Conservation (phyloP, 2,888 invertebrate species). For the Pseudococcus jackbeardsleyi region DNA sequence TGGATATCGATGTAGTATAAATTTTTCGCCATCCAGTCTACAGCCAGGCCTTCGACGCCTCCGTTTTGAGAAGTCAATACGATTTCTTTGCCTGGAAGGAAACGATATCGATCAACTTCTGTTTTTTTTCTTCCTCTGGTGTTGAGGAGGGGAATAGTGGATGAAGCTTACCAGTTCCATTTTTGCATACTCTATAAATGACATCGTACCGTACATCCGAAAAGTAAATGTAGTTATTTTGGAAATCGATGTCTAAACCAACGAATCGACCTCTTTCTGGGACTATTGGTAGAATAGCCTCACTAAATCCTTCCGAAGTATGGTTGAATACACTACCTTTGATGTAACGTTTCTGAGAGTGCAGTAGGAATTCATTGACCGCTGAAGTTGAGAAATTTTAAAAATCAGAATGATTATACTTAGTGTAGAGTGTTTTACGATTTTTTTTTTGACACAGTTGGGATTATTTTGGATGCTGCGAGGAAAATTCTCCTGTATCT, state of each 20-base stretch:
- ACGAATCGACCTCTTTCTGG: slow-evolving; percentile 93
- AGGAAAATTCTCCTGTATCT: too few relatives aligned
- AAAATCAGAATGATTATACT: neutral
- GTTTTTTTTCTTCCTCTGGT: neutral
- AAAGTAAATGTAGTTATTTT: slow-evolving; percentile 93
- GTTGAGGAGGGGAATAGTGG: too few relatives aligned
- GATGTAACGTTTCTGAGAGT: slow-evolving; percentile 95
- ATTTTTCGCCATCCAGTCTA: slow-evolving; percentile 96
- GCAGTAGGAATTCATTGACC: slow-evolving; percentile 91
- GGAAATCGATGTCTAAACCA: slow-evolving; percentile 93
- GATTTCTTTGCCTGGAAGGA: slow-evolving; percentile 78
- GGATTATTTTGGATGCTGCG: neutral
- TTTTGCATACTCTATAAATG: slow-evolving; percentile 77
- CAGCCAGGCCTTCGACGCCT: slow-evolving; percentile 94
- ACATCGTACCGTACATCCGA: slow-evolving; percentile 97
- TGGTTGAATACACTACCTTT: slow-evolving; percentile 92
- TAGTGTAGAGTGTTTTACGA: neutral
- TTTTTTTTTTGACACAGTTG: neutral
- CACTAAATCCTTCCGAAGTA: slow-evolving; percentile 90
- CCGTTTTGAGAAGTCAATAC: slow-evolving; percentile 96
- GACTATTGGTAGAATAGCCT: slow-evolving; percentile 95
- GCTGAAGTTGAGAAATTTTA: slow-evolving; percentile 70
- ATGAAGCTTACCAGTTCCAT: slow-evolving; percentile 71
- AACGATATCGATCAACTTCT: neutral
- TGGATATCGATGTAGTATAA: slow-evolving; percentile 95